Base-by-base conservation (phyloP, 2,797 vertebrate species). In the Tauraco hartlaubi region DNA sequence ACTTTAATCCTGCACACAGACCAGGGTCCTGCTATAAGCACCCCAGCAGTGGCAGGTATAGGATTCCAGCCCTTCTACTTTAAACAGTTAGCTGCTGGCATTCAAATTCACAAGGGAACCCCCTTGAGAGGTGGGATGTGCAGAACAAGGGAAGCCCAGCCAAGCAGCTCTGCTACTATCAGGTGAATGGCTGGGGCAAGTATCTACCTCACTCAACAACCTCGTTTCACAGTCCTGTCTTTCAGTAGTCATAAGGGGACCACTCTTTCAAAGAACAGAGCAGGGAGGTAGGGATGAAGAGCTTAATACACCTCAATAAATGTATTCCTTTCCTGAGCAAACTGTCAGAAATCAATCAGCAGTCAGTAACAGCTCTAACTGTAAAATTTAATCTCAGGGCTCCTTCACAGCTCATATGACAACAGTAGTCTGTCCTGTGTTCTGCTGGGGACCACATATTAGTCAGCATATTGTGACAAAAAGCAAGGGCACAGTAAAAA, bases 301-400 rank as follows among this genome's bases (percentile, higher is more conserved):
- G 22, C 51, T 93, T 68, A 82, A 62, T 51, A 48, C 1, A 43
- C 58, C 33, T 55, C 68, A 51, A 49, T 44, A 90, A 61, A 64
- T 35, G 23, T 67, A 88, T 73, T 92, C 71, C 20, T 95, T 80
- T 87, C 78, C 74, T 69, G 25, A 78, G 64, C 46, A 87, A 92
- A 69, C 63, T 91, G 81, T 77, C 81, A 92, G 84, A 87, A 93
- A 93, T 83, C 81, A 93, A 68, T 64, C 87, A 74, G 48, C 62
- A 90, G 63, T 56, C 85, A 88, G 73, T 33, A 83, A 62, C 48
- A 86, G 52, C 62, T 85, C 73, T 74, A 64, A 74, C 26, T 72
- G 31, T 63, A 46, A 71, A 92, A 92, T 81, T 96, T 74, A 87
- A 75, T 93, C 74, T 85, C 80, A 37, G 58, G 43, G 37, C 41